Percentiles rank a stretch among this genome's conserved stretches.
phyloP scores from a whole-genome alignment of 1,140 invertebrate species.

The Ladona fulva region DNA sequence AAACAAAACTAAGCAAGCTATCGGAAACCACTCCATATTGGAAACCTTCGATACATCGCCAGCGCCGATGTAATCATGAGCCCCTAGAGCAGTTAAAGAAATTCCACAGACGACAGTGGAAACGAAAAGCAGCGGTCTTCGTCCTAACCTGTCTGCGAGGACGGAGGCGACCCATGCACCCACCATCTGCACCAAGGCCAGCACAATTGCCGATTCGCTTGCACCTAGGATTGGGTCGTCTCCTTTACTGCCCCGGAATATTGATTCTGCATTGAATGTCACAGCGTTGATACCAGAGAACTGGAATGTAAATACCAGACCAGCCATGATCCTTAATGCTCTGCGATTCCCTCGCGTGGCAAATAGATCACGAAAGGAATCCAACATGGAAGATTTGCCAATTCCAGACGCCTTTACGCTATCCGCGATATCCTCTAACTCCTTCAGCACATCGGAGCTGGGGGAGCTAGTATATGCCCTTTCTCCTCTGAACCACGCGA shows the following conservation, averaged over 20 bases:
- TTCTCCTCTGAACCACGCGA: conserved; percentile 24
- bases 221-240: conserved; percentile 33
- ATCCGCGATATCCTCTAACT: neutral
- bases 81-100: conserved; percentile 29
- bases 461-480: no score
- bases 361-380: conserved; percentile 33
- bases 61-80: conserved; percentile 34
- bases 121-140: conserved; percentile 43
- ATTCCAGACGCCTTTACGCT: no score
- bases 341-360: conserved; percentile 34
- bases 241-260: conserved; percentile 42
- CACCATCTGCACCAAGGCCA: conserved; percentile 55
- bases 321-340: conserved; percentile 40
- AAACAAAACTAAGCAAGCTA: conserved; percentile 46
- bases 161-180: conserved; percentile 43
- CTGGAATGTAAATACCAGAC: conserved; percentile 50
- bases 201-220: conserved; percentile 34
- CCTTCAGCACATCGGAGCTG: neutral
- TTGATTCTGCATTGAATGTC: conserved; percentile 58
- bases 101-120: conserved; percentile 44
- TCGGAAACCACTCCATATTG: conserved; percentile 40
- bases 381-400: neutral
- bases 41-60: conserved; percentile 32
- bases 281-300: conserved; percentile 57
- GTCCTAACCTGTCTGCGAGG: conserved; percentile 46